Percentiles rank a stretch among this genome's conserved stretches.
Conservation (phyloP, 1,140 invertebrate genomes). For the Aphelinus certus region DNA sequence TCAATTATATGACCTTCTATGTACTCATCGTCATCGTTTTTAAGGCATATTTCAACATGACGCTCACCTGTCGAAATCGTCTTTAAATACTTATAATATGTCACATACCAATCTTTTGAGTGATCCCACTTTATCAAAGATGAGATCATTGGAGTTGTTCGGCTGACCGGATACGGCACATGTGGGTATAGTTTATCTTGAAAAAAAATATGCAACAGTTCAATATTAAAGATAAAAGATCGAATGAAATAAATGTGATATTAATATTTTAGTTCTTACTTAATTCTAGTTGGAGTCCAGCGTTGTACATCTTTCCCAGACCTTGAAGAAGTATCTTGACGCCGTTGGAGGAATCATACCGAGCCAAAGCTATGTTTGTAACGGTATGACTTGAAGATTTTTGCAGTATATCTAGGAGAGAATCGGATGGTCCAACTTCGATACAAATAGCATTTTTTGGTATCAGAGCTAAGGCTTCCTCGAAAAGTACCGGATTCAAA, state of each 20-base stretch:
- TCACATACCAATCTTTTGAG: slow-evolving; percentile 78
- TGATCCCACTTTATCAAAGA: slow-evolving; percentile 90
- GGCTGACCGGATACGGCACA: slow-evolving; percentile 76
- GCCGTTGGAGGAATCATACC: slow-evolving; percentile 78
- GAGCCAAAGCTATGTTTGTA: slow-evolving; percentile 82
- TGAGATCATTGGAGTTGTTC: slow-evolving; percentile 77
- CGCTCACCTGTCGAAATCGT: slow-evolving; percentile 74
- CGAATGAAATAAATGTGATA: no score
- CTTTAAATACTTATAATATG: slow-evolving; percentile 69
- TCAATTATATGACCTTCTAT: slow-evolving; percentile 89
- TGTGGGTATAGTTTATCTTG: slow-evolving; percentile 69
- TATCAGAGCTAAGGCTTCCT: slow-evolving; percentile 81
- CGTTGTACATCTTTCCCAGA: slow-evolving; percentile 76
- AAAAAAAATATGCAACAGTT: background rate
- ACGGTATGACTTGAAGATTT: slow-evolving; percentile 68
- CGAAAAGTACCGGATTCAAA: slow-evolving; percentile 84
- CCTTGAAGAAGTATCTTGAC: slow-evolving; percentile 75
- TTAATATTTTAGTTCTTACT: slow-evolving; percentile 48
- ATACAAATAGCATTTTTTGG: slow-evolving; percentile 83
- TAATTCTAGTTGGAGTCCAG: slow-evolving; percentile 72
- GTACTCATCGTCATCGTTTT: slow-evolving; percentile 78
- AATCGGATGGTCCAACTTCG: slow-evolving; percentile 86
- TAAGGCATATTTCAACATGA: slow-evolving; percentile 69
- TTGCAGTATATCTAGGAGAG: slow-evolving; percentile 74
- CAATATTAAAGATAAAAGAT: no score